phyloP scores from a whole-genome alignment of 53 echinoderm and acorn worm genomes.

The Pentamera pediparva region DNA sequence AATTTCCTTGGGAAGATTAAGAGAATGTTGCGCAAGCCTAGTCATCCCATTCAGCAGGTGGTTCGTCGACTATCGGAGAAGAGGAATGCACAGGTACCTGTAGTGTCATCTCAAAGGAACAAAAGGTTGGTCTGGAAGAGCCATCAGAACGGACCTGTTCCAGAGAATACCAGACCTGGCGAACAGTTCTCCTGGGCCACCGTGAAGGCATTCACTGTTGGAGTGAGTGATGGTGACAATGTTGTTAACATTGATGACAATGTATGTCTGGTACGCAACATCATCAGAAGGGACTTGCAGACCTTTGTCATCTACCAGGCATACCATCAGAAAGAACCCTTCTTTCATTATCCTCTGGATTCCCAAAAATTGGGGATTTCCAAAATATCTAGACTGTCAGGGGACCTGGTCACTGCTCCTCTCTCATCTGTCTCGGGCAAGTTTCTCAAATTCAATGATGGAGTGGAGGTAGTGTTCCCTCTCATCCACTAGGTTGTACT shows the following conservation, averaged over 20 bases:
- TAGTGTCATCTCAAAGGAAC: not conserved
- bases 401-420: not conserved
- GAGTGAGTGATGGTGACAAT: not conserved
- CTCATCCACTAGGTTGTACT: not conserved
- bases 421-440: not conserved
- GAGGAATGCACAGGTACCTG: too few species aligned
- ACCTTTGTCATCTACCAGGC: not conserved
- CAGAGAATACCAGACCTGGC: not conserved
- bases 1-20: conserved; percentile 26
- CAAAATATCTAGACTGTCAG: not conserved
- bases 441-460: not conserved
- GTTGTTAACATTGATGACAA: not conserved
- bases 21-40: conserved; percentile 25
- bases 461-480: not conserved
- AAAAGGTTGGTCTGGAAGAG: not conserved
- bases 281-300: not conserved
- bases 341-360: conserved; percentile 11
- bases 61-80: not conserved
- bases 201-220: not conserved
- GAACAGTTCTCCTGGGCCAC: not conserved
- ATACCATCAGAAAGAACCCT: not conserved
- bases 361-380: not conserved
- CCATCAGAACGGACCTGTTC: not conserved
- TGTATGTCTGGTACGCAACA: conserved; percentile 3
- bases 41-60: conserved; percentile 9